Evolutionary conservation across 1,140 invertebrate genomes (phyloP).

Genomic region (Euwallacea similis): DNA sequence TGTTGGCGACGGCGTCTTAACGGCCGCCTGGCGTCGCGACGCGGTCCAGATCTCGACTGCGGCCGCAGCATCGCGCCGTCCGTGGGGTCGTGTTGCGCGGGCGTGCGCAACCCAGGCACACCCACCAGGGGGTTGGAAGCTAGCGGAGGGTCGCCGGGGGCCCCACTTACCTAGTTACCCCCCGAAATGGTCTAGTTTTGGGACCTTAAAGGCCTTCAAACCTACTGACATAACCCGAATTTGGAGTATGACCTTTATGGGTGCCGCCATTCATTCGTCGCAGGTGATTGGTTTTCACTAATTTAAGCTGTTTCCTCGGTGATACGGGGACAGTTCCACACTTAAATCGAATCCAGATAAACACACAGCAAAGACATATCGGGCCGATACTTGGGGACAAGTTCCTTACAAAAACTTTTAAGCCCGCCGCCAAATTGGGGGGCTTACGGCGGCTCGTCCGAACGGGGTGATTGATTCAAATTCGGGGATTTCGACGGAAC

Average conservation of each 20-base stretch:
- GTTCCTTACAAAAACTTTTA: conserved; percentile 26
- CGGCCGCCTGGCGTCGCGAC: conserved; percentile 33
- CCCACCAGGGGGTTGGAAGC: conserved; percentile 31
- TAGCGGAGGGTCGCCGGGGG: conserved; percentile 17
- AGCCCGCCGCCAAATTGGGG: conserved; percentile 30
- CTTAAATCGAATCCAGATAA: too few species aligned
- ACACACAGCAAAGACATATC: neutral
- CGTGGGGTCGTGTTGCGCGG: conserved; percentile 32
- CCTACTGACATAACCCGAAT: conserved; percentile 37
- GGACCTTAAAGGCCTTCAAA: conserved; percentile 48
- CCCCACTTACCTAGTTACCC: conserved; percentile 35
- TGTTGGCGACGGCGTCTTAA: conserved; percentile 14
- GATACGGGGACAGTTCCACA: too few species aligned
- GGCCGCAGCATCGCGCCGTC: conserved; percentile 34
- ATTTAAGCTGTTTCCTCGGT: too few species aligned
- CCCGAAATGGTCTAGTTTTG: conserved; percentile 40
- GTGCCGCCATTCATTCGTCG: neutral
- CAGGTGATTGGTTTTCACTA: neutral
- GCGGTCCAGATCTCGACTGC: conserved; percentile 39
- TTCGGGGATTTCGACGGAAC: conserved; percentile 33
- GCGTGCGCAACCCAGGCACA: conserved; percentile 46
- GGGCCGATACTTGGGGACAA: neutral
- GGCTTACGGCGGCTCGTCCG: conserved; percentile 17
- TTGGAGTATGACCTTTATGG: neutral
- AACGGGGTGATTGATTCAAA: conserved; percentile 38